Base-by-base conservation (phyloP, 1,140 invertebrate genomes). In the Drosophila cardini region DNA sequence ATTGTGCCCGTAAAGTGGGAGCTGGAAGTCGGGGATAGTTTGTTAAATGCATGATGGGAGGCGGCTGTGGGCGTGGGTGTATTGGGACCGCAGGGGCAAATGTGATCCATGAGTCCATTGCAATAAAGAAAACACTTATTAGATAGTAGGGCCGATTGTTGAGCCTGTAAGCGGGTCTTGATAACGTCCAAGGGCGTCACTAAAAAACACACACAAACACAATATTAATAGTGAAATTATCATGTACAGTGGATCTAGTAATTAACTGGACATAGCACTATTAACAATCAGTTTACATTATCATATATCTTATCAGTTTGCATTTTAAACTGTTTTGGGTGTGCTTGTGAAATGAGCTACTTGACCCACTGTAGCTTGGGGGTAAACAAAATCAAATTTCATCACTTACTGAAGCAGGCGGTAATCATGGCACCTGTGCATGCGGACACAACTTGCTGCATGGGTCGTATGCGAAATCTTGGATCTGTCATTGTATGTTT, bases 121-220 rank as follows among this genome's bases (percentile, higher is more conserved):
- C 98, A 99, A 92, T 99, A 99, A 8, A 99, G 92, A 92, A 98
- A 99, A 93, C 98, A 99, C 92, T 97, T 96, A 61, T 98, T 97
- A 16, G 95, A 96, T 5, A 96, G 64, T 46, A 96, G 26, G 0
- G 73, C 68, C 26, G 86, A 84, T 15, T 98, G 96, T 92, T 99
- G 98, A 3, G 97, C 95, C 94, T 99, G 99, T 42, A 99, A 93
- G 32, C 99, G 94, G 72, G 99, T 99, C 94, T 99, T 99, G 0
- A 99, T 97, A 13, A 99, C 99, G 95, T 99, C 99, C 72, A 99
- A 93, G 0, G 99, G 99, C 7, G 99, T 99, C 91, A 99, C 98
- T 99, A 16, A 6, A 92, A 70, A 57, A 18, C 30, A 52, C 26
- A 21, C 16, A 43, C 16, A n/a, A 7, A 7, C 21, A 50, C 16